phyloP scores from a whole-genome alignment of 2,888 invertebrate genomes.

The Ecdyonurus torrentis region DNA sequence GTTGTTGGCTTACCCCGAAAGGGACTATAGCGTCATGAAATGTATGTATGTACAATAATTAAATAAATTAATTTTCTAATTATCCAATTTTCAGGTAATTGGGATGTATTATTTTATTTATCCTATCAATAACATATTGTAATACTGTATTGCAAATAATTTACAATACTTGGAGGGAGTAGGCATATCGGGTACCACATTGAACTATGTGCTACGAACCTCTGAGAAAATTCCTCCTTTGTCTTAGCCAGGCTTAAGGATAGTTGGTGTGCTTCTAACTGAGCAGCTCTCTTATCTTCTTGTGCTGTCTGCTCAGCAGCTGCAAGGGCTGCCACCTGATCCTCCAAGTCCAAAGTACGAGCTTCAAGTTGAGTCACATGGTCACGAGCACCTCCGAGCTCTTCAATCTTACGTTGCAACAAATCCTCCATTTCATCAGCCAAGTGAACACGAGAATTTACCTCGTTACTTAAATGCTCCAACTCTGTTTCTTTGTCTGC shows the following conservation, averaged over 20 bases:
- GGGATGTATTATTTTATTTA: no score
- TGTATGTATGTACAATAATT: no score
- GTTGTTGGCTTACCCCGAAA: no score
- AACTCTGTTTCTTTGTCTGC: not conserved
- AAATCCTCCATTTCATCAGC: slow-evolving; percentile 2
- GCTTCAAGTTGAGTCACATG: not conserved
- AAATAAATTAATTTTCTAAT: no score
- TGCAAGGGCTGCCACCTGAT: not conserved
- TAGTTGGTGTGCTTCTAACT: not conserved
- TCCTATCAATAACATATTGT: no score
- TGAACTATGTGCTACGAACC: not conserved
- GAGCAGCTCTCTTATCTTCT: not conserved
- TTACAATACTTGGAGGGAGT: no score
- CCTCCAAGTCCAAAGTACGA: not conserved
- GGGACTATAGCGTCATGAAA: no score
- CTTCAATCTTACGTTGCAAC: not conserved
- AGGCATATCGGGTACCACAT: no score
- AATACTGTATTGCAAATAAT: no score
- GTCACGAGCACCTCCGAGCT: not conserved
- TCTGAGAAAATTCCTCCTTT: not conserved
- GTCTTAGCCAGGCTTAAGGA: not conserved
- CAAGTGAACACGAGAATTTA: not conserved
- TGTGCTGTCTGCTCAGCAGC: not conserved
- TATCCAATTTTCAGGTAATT: no score
- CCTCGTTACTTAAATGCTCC: not conserved